phyloP scores from a whole-genome alignment of 2,888 invertebrate species.

The Eristalinus aeneus region DNA sequence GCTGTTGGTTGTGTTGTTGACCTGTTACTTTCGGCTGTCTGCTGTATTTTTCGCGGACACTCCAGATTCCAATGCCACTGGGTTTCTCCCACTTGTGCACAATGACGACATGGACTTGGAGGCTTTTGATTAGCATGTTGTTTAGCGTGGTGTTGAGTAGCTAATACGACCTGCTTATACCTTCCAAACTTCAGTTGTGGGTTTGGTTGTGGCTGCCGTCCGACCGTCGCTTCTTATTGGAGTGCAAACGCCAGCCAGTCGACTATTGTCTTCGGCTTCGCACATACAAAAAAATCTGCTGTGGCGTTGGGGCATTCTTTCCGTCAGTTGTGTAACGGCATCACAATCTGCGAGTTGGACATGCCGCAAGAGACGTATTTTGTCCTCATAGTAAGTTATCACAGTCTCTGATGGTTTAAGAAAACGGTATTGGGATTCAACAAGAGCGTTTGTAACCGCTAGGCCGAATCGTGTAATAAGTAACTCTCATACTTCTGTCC shows the following conservation, averaged over 20 bases:
- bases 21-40: not conserved
- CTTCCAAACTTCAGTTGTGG: not conserved
- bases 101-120: not conserved
- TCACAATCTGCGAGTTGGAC: not conserved
- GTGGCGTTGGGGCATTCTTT: not conserved
- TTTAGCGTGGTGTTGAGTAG: not conserved
- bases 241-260: conserved; percentile 14
- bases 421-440: not conserved
- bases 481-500: no score
- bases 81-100: conserved; percentile 7
- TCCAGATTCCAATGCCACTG: conserved; percentile 19
- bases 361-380: conserved; percentile 2
- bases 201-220: not conserved
- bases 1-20: not conserved
- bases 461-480: no score
- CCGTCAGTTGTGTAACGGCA: not conserved
- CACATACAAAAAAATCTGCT: not conserved
- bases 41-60: conserved; percentile 3
- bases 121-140: conserved; percentile 8
- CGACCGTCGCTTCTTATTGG: conserved; percentile 2
- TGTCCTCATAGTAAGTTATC: conserved; percentile 8
- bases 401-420: conserved; percentile 5
- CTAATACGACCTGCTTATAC: not conserved
- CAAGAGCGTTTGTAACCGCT: no score
- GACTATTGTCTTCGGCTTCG: not conserved